These are phyloP conservation scores for Thumatha senex DNA, from an alignment of 2,888 invertebrate species.

Conservation along the genomic window DNA sequence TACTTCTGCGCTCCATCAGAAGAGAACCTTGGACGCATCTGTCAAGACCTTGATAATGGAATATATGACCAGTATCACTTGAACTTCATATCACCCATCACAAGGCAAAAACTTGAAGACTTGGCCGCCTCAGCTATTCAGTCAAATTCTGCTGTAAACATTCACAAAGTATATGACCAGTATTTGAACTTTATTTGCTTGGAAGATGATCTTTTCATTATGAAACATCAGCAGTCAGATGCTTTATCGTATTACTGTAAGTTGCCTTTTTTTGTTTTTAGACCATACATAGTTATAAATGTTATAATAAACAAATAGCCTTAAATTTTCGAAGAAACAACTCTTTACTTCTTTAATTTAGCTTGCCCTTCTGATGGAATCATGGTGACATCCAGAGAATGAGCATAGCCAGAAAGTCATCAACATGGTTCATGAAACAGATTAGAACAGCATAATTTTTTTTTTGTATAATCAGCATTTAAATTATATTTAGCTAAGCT, in stretches of 20 bases:
- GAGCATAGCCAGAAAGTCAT: too few species aligned
- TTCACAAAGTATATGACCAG: slow-evolving; percentile 98
- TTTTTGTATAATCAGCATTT: too few species aligned
- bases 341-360: too few species aligned
- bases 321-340: too few species aligned
- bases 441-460: too few species aligned
- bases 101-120: slow-evolving; percentile 96
- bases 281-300: neutral
- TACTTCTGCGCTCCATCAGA: slow-evolving; percentile 98
- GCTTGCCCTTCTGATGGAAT: too few species aligned
- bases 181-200: slow-evolving; percentile 99
- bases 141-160: slow-evolving; percentile 94
- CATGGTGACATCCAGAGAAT: too few species aligned
- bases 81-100: slow-evolving; percentile 98
- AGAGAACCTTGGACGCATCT: slow-evolving; percentile 97
- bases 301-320: too few species aligned
- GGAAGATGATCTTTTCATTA: slow-evolving; percentile 98
- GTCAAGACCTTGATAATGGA: slow-evolving; percentile 94
- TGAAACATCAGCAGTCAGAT: slow-evolving; percentile 96
- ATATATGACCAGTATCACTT: slow-evolving; percentile 97
- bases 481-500: too few species aligned
- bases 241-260: slow-evolving; percentile 95
- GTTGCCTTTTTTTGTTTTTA: slow-evolving; percentile 22
- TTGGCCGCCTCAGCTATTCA: slow-evolving; percentile 96
- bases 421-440: too few species aligned